Evolutionary conservation across 2,888 invertebrate species (phyloP), one percentile per base, ranked within the genome.

Genomic region (Eristalinus sepulchralis): DNA sequence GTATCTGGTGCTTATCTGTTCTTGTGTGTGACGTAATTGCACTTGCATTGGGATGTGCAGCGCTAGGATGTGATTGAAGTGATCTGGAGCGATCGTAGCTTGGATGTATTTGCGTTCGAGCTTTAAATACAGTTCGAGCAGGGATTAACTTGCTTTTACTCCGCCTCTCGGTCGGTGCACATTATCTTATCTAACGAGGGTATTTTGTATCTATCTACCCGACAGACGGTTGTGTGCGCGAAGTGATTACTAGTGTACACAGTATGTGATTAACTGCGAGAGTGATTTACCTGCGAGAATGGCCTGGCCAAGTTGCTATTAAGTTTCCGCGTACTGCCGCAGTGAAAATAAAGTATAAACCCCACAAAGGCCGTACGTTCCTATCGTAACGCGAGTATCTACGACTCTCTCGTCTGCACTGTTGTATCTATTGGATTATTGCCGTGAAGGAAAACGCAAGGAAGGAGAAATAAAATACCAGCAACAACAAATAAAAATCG

Each of bases 181-280:
- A 24, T 68, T 77, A 85, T 85, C 85, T 85, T 77, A 85, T 85
- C 85, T 81, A 62, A 72, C 71, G 72, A 62, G 71, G 81, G 39
- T 85, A 77, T 68, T 81, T 71, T 47, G 59, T 72, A 72, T 60
- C 47, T 72, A 72, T 60, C 47, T 73, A 10, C 36, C 11, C 13
- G n/a, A 27, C 13, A 24, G 71, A 27, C 33, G 20, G 66, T 57
- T 78, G 59, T 73, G 57, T 64, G 47, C 39, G 60, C 4, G 17
- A 22, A 63, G 72, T 77, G 77, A 67, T 78, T 67, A 57, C 34
- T 22, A 33, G 67, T 75, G 62, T 68, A 68, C 53, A 73, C 36
- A 68, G 81, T 72, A 68, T 81, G 67, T 76, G 81, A 75, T 80
- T 76, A 70, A 55, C 70, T 17, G 67, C 27, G 27, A 27, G 27